These are phyloP conservation scores for Diadegma fenestrale DNA, from an alignment of 2,888 invertebrate species.

Conservation along the genomic window DNA sequence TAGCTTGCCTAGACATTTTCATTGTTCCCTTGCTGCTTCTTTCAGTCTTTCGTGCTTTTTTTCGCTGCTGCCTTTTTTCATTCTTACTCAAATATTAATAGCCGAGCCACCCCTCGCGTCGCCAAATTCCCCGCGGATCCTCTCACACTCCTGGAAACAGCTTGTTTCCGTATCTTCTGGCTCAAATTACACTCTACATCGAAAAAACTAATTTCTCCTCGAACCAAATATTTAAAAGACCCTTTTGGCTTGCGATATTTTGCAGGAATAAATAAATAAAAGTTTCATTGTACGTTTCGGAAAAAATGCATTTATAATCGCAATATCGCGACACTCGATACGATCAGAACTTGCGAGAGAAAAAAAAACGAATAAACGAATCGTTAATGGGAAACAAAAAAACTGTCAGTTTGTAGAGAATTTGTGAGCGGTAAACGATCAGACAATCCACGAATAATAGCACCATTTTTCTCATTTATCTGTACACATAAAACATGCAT, in stretches of 20 bases:
- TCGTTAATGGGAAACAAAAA: not conserved
- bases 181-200: constrained; percentile 3
- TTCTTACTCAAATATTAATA: constrained; percentile 59
- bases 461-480: not conserved
- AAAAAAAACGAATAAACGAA: not conserved
- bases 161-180: constrained; percentile 8
- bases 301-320: not conserved
- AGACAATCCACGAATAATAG: not conserved
- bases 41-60: constrained; percentile 47
- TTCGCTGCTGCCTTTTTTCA: not conserved
- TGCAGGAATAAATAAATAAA: not conserved
- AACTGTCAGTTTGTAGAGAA: not conserved
- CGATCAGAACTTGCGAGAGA: not conserved
- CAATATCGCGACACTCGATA: not conserved
- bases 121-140: constrained; percentile 21
- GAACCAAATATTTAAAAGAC: not conserved
- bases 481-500: not conserved
- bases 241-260: not conserved
- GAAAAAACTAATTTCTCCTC: not conserved
- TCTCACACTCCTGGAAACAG: constrained; percentile 21
- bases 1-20: constrained; percentile 63
- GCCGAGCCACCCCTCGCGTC: constrained; percentile 33
- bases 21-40: constrained; percentile 61
- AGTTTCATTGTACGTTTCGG: not conserved
- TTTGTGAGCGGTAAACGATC: not conserved